Conservation (phyloP, 2,113 vertebrate species). For the Naja naja region DNA sequence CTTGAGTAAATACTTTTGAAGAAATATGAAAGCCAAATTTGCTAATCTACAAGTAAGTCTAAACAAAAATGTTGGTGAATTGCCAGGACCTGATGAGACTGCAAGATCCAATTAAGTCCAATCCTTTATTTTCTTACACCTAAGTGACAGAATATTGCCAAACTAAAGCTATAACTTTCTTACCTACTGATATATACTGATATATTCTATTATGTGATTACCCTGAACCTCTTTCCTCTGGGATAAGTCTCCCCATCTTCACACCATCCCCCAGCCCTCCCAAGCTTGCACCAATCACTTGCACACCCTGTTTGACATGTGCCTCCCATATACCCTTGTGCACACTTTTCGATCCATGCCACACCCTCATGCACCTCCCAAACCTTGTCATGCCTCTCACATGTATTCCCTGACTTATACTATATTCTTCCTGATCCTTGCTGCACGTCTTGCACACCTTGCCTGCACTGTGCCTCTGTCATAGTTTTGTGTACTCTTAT, state of each 20-base stretch:
- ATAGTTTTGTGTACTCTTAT: background rate
- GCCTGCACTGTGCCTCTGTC: background rate
- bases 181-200: background rate
- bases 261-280: background rate
- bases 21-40: background rate
- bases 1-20: background rate
- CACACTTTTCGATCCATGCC: background rate
- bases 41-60: background rate
- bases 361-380: background rate
- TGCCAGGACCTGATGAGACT: background rate
- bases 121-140: background rate
- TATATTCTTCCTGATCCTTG: background rate
- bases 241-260: background rate
- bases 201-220: background rate
- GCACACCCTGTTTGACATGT: background rate
- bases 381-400: background rate
- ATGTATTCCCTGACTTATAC: background rate
- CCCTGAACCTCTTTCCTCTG: background rate
- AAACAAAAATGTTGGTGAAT: background rate
- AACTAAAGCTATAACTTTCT: background rate
- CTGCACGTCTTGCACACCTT: background rate
- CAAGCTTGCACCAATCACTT: background rate
- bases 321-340: background rate
- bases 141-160: background rate
- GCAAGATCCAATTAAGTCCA: background rate